These are phyloP conservation scores for Channa maculata DNA, from an alignment of 2,113 vertebrate genomes.

Conservation along the genomic window DNA sequence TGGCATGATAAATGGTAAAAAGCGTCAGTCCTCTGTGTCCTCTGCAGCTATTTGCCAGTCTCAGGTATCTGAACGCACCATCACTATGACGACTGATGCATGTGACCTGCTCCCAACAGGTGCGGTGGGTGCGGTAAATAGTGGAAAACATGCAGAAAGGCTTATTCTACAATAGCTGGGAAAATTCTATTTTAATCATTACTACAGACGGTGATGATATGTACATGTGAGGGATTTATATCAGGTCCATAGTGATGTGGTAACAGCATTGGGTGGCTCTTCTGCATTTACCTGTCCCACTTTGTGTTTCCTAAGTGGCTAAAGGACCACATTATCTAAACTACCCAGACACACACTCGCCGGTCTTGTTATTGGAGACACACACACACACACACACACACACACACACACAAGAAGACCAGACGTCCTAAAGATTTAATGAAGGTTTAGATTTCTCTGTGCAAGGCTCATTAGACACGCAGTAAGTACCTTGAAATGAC, in stretches of 20 bases:
- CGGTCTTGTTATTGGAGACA: constrained; percentile 65
- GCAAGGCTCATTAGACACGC: constrained; percentile 55
- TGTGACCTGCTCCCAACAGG: constrained; percentile 35
- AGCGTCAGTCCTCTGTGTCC: constrained; percentile 4
- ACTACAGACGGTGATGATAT: background rate
- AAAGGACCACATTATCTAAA: constrained; percentile 38
- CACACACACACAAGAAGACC: constrained; percentile 49
- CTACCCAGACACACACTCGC: constrained; percentile 73
- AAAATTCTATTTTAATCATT: background rate
- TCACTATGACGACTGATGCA: constrained; percentile 63
- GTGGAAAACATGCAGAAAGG: background rate
- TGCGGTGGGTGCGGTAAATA: background rate
- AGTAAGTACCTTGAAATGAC: constrained; percentile 32
- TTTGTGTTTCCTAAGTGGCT: constrained; percentile 11
- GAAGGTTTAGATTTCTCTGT: constrained; percentile 78
- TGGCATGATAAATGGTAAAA: constrained; percentile 82
- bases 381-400: constrained; percentile 27
- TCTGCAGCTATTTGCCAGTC: background rate
- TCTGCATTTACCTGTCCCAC: background rate
- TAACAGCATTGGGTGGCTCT: background rate
- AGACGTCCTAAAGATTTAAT: constrained; percentile 82
- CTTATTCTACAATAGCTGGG: background rate
- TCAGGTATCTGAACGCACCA: constrained; percentile 58
- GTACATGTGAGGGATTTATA: background rate
- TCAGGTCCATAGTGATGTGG: background rate